A percentile compares a stretch with the other conserved stretches of the same genome.
Conservation (phyloP, 2,113 vertebrate species). For the Tyrannus savana region DNA sequence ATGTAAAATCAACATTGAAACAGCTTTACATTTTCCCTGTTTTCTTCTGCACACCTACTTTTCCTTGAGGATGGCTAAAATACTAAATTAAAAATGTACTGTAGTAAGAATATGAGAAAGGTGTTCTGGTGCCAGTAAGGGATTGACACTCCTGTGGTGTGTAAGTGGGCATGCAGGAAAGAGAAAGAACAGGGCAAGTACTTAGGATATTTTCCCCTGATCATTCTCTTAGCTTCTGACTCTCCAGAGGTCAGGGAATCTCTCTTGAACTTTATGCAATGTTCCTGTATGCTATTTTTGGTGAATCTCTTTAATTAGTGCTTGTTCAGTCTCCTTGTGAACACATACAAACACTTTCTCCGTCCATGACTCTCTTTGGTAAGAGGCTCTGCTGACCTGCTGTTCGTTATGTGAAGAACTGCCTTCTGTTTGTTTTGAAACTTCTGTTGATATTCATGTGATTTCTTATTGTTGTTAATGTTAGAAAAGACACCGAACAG, state of each 20-base stretch:
- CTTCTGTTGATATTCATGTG: not conserved
- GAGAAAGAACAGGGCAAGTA: not conserved
- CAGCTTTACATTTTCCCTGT: not conserved
- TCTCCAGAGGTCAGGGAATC: not conserved
- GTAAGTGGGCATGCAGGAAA: not conserved
- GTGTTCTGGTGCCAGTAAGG: not conserved
- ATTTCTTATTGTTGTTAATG: not conserved
- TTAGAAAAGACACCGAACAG: not conserved
- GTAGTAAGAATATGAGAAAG: not conserved
- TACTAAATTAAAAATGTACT: not conserved
- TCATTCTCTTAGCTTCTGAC: not conserved
- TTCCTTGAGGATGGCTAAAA: not conserved
- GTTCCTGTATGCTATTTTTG: not conserved
- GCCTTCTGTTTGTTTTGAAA: not conserved
- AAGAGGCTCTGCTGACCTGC: not conserved
- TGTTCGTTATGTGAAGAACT: not conserved
- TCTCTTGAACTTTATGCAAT: not conserved
- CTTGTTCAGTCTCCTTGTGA: not conserved
- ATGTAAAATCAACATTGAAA: not conserved
- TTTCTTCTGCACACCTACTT: not conserved
- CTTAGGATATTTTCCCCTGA: not conserved
- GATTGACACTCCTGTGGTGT: not conserved
- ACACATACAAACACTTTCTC: not conserved
- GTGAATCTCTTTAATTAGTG: not conserved
- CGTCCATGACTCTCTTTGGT: not conserved